Evolutionary conservation across 1,140 invertebrate species (phyloP).

Genomic region (Zaprionus ornatus): DNA sequence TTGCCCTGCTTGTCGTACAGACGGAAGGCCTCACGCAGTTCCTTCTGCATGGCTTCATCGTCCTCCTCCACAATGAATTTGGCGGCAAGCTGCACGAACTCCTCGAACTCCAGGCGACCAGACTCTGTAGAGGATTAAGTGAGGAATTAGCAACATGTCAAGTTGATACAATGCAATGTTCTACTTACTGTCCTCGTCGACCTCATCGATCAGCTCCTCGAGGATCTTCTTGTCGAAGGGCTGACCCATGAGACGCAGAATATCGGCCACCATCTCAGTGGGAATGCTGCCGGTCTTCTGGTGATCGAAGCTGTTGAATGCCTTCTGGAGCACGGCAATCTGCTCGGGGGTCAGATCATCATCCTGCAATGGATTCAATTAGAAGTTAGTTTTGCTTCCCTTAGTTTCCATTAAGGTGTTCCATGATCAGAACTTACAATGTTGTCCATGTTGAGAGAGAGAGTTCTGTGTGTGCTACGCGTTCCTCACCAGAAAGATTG

Average conservation of each 20-base stretch:
- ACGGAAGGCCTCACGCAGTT: conserved; percentile 96
- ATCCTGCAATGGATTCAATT: conserved; percentile 82
- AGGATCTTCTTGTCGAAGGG: conserved; percentile 97
- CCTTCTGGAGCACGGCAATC: conserved; percentile 93
- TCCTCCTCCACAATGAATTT: conserved; percentile 98
- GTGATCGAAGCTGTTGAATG: conserved; percentile 98
- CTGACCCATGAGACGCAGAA: conserved; percentile 97
- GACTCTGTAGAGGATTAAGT: conserved; percentile 88
- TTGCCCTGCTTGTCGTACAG: conserved; percentile 96
- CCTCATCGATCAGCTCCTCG: conserved; percentile 97
- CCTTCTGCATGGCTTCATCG: conserved; percentile 95
- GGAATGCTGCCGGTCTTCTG: conserved; percentile 97
- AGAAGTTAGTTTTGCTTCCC: not conserved
- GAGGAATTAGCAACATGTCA: conserved; percentile 6
- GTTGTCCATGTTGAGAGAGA: conserved; percentile 54
- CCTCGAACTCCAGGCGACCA: conserved; percentile 96
- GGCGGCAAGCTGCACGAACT: conserved; percentile 96
- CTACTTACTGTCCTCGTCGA: conserved; percentile 96
- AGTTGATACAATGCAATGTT: conserved; percentile 85
- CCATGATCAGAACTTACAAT: conserved; percentile 46
- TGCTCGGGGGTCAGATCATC: conserved; percentile 87
- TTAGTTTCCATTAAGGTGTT: not conserved
- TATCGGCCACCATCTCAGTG: conserved; percentile 97
- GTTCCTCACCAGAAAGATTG: conserved; percentile 74
- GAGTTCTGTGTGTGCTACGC: conserved; percentile 31